Evolutionary conservation across 1,140 invertebrate species (phyloP), one percentile per base, ranked within the genome.

Genomic region (Olivierus martensii): DNA sequence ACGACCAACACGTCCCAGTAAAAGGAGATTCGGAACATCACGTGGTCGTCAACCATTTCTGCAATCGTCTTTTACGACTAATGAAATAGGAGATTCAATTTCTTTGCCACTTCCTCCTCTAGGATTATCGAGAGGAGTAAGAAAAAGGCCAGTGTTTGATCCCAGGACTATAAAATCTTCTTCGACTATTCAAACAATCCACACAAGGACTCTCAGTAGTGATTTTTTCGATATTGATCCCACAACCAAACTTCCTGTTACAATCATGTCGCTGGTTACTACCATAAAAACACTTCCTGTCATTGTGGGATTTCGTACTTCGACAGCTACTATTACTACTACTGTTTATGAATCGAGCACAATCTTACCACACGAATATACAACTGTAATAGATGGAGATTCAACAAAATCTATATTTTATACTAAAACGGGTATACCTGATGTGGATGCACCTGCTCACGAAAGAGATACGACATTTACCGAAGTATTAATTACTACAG

Each of bases 221-320:
- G 41, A 18, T 6, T 6, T 22, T 22, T 22, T 22, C 9, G 41
- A 43, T 43, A 43, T 18, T 43, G 17, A 43, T 43, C 41, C 41
- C 9, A 43, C 41, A 43, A 22, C 4, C 7, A 61, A 57, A 34
- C 37, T 54, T 3, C 48, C 59, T 2, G 22, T 64, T 15, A 63
- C 62, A 15, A 37, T 63, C 4, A 62, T 58, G 15, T 56, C 59
- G 17, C 21, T 63, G 38, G 60, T 62, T 3, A 59, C 62, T 6
- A 63, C 60, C n/a, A 51, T 58, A 3, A 63, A 63, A 54, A 63
- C 60, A 19, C 38, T 64, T n/a, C 62, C 61, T 5, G 60, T 64
- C 5, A 53, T 58, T 39, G 56, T 64, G 15, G 63, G 63, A 7
- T 55, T 62, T 44, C 34, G 52, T 11, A 64, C 63, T 38, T 63